A percentile compares a stretch with the other conserved stretches of the same genome.
These are phyloP conservation scores for Cotesia vestalis DNA, from an alignment of 1,140 invertebrate species.

Conservation along the genomic window DNA sequence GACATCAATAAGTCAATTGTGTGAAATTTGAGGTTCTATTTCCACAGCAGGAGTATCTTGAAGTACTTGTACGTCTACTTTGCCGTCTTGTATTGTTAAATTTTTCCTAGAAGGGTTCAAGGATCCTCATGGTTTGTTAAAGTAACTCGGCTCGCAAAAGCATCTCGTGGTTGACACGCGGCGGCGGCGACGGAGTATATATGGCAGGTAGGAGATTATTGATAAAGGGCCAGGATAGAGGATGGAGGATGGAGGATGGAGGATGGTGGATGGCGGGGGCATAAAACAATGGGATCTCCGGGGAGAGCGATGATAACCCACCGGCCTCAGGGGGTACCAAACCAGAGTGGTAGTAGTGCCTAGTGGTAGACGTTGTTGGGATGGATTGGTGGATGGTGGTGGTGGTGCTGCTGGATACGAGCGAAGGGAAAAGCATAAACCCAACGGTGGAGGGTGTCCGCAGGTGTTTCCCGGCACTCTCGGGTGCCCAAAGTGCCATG, in stretches of 20 bases:
- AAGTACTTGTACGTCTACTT: not conserved
- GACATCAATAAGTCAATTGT: too few species aligned
- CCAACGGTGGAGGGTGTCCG: constrained; percentile 33
- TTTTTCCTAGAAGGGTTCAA: too few species aligned
- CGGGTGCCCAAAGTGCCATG: constrained; percentile 21
- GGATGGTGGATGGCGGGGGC: constrained; percentile 37
- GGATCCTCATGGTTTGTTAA: not conserved
- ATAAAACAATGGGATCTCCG: constrained; percentile 46
- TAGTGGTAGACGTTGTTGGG: not conserved
- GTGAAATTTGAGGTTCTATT: too few species aligned
- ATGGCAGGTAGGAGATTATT: constrained; percentile 42
- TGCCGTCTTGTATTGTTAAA: not conserved
- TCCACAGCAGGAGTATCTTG: too few species aligned
- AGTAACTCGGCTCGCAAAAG: not conserved
- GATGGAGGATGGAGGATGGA: constrained; percentile 34
- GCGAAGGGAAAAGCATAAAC: constrained; percentile 11
- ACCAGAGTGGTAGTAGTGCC: constrained; percentile 1
- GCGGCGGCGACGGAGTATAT: constrained; percentile 1
- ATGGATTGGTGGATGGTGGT: not conserved
- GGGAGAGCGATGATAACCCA: constrained; percentile 39
- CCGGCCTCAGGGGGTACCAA: constrained; percentile 26
- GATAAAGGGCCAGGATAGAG: constrained; percentile 45
- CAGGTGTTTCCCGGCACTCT: constrained; percentile 32
- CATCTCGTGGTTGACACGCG: constrained; percentile 18
- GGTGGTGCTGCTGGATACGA: not conserved